Base-by-base conservation (phyloP, 2,888 invertebrate genomes). In the Oscheius sp. region DNA sequence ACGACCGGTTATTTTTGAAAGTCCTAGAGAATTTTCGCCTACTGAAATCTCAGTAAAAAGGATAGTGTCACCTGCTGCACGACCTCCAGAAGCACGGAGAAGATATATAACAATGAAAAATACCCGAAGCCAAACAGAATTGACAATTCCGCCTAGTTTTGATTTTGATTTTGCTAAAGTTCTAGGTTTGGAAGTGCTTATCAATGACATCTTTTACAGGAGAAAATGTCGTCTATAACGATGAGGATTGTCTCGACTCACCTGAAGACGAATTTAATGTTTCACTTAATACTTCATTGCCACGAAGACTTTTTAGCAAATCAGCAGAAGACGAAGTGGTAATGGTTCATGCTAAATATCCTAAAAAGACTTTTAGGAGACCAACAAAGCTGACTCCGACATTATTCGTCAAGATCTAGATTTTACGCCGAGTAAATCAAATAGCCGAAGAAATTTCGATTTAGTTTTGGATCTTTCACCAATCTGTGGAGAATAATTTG, bases 91-190 rank as follows among this genome's bases (percentile, higher is more conserved):
- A 1, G 34, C 58, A n/a, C 31, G 68, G 12, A 20, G 46, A 10
- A 17, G 61, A 17, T 23, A 27, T 6, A 39, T 61, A 8, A 50
- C 61, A 37, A 61, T 71, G 45, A 72, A 72, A 4, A 71, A 73
- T 58, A 53, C 61, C 10, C 46, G 12, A 15, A 27, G 42, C 17
- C 77, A 77, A 65, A 77, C 77, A 5, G 72, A 73, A 17, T 63
- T 72, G 5, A 75, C 77, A 1, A 74, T 77, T 29, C 75, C 77
- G 1, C 70, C 74, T 3, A 33, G 20, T 17, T 17, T 66, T 37
- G 68, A 70, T 57, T 42, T 77, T 27, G 77, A 77, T 48, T 64
- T 77, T 33, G 67, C 66, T 20, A 42, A 55, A 20, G 10, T 76
- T 25, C 65, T 76, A 45, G 76, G 71, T 71, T 20, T 46, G 10